Evolutionary conservation across 2,797 vertebrate species (phyloP).

Genomic region (Tenualosa ilisha): DNA sequence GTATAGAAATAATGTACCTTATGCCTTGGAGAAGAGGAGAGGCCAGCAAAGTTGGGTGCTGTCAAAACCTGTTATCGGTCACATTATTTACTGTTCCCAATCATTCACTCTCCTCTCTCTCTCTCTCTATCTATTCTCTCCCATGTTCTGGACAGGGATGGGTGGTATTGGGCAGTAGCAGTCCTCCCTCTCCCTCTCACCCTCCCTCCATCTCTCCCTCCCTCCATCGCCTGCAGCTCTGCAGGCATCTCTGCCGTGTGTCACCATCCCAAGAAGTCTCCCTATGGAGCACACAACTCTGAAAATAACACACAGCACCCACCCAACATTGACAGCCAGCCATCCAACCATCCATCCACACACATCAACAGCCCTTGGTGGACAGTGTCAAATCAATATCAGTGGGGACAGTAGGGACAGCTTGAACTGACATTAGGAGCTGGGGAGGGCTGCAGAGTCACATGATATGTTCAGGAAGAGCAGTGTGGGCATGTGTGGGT

Average conservation of each 20-base stretch:
- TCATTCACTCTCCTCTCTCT: background rate
- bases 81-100: background rate
- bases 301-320: background rate
- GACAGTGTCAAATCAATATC: slow-evolving; percentile 8
- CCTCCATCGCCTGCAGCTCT: background rate
- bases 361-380: background rate
- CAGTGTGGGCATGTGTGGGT: no score
- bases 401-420: background rate
- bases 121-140: background rate
- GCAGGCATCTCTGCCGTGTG: slow-evolving; percentile 8
- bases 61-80: background rate
- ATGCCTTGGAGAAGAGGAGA: background rate
- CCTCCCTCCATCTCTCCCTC: background rate
- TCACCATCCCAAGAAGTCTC: background rate
- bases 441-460: background rate
- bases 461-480: background rate
- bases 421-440: background rate
- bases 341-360: background rate
- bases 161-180: no score
- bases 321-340: background rate
- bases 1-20: background rate
- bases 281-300: background rate
- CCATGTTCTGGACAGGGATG: background rate
- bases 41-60: background rate
- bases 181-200: background rate